These are phyloP conservation scores for Sceloporus undulatus DNA, from an alignment of 2,113 vertebrate species.

Conservation along the genomic window DNA sequence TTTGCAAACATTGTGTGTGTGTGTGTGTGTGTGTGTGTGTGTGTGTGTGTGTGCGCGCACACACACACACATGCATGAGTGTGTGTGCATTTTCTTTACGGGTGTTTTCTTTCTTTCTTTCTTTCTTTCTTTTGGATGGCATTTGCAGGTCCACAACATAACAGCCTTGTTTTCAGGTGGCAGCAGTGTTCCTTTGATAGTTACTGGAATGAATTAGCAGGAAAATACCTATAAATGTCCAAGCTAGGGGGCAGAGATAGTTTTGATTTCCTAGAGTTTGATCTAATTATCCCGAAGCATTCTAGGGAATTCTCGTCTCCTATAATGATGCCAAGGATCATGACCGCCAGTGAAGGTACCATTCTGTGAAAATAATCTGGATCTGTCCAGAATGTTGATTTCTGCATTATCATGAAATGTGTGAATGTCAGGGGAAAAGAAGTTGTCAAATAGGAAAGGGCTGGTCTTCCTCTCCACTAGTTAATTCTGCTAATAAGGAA, in stretches of 20 bases:
- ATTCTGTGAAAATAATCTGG: too few relatives aligned
- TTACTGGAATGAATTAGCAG: constrained; percentile 28
- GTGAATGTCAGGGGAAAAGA: neutral
- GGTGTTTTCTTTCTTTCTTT: neutral
- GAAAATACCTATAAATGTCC: neutral
- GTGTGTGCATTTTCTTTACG: neutral
- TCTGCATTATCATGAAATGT: neutral
- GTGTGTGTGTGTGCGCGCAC: too few relatives aligned
- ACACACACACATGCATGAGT: too few relatives aligned
- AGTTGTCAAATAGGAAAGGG: neutral
- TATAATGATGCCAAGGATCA: neutral
- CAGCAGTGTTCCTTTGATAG: neutral
- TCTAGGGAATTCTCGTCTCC: neutral
- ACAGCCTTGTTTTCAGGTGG: constrained; percentile 13
- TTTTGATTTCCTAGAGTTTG: neutral
- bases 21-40: too few relatives aligned
- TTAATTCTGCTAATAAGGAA: neutral
- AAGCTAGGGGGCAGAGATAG: neutral
- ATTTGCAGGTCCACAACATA: neutral
- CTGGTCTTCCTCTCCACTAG: neutral
- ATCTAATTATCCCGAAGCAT: neutral
- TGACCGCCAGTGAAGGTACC: neutral
- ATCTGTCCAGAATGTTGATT: neutral
- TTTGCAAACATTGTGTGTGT: neutral
- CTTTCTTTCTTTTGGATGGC: neutral